phyloP scores from a whole-genome alignment of 2,888 invertebrate genomes.

The Tinea trinotella region DNA sequence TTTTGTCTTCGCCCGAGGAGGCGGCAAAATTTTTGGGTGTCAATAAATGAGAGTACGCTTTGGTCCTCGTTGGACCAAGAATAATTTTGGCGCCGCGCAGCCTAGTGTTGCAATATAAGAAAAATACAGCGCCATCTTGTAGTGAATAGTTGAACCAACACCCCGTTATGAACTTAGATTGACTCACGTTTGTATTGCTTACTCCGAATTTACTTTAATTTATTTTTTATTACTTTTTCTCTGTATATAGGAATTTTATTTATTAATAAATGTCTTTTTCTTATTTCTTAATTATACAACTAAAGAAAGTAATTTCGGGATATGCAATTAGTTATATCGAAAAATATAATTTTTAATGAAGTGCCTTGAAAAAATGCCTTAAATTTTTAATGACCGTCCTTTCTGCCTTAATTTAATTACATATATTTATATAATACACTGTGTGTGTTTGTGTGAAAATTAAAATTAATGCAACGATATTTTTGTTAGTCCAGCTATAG shows the following conservation, averaged over 20 bases:
- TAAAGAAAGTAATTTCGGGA: too few relatives aligned
- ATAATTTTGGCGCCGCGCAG: slow-evolving; percentile 61
- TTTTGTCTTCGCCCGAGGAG: slow-evolving; percentile 85
- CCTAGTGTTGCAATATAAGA: slow-evolving; percentile 30
- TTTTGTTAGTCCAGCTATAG: slow-evolving; percentile 41
- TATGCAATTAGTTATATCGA: too few relatives aligned
- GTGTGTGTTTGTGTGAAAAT: slow-evolving; percentile 57
- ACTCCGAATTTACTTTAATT: background rate
- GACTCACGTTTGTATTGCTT: background rate
- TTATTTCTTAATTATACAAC: background rate
- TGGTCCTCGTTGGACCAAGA: slow-evolving; percentile 65
- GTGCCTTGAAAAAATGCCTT: slow-evolving; percentile 60
- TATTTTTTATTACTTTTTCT: background rate
- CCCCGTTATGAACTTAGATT: too few relatives aligned
- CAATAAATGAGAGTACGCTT: slow-evolving; percentile 76
- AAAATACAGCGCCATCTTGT: slow-evolving; percentile 44
- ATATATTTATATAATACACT: slow-evolving; percentile 24
- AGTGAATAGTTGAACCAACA: slow-evolving; percentile 35
- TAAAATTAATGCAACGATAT: slow-evolving; percentile 23
- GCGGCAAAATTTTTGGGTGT: slow-evolving; percentile 91
- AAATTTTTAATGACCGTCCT: slow-evolving; percentile 49
- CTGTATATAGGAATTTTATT: slow-evolving; percentile 2
- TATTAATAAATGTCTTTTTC: background rate
- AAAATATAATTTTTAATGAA: too few relatives aligned
- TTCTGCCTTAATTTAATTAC: slow-evolving; percentile 57